Evolutionary conservation across 2,797 vertebrate species (phyloP).

Genomic region (Babyrousa celebensis): DNA sequence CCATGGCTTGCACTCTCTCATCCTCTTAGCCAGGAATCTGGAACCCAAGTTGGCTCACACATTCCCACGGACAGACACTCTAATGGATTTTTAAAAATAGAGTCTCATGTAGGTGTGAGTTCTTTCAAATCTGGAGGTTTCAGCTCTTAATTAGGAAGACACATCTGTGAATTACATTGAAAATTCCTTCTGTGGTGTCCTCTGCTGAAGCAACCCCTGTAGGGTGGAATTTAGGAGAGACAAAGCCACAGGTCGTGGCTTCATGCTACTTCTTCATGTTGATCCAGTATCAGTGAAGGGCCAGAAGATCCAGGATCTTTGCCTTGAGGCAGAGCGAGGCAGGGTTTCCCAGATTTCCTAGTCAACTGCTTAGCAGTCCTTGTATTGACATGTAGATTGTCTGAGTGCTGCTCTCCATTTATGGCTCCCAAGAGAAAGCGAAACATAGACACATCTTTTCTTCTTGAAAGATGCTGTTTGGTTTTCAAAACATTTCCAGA

Average conservation of each 20-base stretch:
- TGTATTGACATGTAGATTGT: background rate
- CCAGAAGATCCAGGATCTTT: background rate
- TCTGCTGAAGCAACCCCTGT: background rate
- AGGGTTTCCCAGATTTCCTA: background rate
- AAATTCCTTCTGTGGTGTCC: slow-evolving; percentile 28
- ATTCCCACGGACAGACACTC: background rate
- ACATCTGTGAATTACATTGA: slow-evolving; percentile 45
- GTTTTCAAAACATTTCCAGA: background rate
- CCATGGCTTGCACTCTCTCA: accelerated
- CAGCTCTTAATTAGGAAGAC: slow-evolving; percentile 68
- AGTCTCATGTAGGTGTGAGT: slow-evolving; percentile 67
- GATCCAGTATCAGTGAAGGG: background rate
- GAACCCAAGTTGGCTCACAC: background rate
- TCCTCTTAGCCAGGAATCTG: background rate
- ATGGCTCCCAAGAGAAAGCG: slow-evolving; percentile 32
- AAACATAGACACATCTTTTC: background rate
- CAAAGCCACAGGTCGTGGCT: background rate
- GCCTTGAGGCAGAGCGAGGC: background rate
- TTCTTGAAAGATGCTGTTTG: slow-evolving; percentile 41
- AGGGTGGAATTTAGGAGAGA: background rate
- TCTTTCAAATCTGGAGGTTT: slow-evolving; percentile 65
- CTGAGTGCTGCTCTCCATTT: background rate
- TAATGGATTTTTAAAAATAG: slow-evolving; percentile 73
- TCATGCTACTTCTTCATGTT: background rate
- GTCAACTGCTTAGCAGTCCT: background rate